A percentile compares a stretch with the other conserved stretches of the same genome.
These are phyloP conservation scores for Chrysogorgia sp. DNA, from an alignment of 92 coral and sea anemone species.

Conservation along the genomic window DNA sequence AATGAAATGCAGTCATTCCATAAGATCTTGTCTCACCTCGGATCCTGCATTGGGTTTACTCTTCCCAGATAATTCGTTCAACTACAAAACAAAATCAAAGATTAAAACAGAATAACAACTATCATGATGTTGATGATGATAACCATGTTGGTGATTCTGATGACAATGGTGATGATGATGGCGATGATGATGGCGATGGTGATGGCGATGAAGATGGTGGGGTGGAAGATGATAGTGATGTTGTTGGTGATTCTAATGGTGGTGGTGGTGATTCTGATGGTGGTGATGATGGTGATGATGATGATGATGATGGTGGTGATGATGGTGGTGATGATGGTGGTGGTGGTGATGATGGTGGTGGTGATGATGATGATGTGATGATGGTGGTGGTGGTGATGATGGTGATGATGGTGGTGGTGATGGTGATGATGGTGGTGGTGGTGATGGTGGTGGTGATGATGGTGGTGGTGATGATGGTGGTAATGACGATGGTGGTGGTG, in stretches of 20 bases:
- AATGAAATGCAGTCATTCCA: too few relatives aligned
- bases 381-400: too few relatives aligned
- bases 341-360: too few relatives aligned
- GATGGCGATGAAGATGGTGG: too few relatives aligned
- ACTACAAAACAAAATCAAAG: conserved; percentile 35
- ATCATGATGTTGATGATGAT: background rate
- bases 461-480: background rate
- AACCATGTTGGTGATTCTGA: too few relatives aligned
- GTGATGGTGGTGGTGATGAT: background rate
- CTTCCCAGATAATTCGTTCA: conserved; percentile 85
- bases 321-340: too few relatives aligned
- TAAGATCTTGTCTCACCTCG: conserved; percentile 21
- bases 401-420: too few relatives aligned
- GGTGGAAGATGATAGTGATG: background rate
- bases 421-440: background rate
- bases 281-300: background rate
- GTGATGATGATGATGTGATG: too few relatives aligned
- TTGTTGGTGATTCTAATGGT: background rate
- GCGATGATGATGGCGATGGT: too few relatives aligned
- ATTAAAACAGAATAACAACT: background rate
- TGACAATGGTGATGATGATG: too few relatives aligned
- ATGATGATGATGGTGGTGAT: background rate
- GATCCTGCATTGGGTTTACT: conserved; percentile 42
- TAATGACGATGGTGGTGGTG: background rate
- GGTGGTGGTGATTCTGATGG: background rate